Base-by-base conservation (phyloP, 1,140 invertebrate species). In the Magallana angulata region DNA sequence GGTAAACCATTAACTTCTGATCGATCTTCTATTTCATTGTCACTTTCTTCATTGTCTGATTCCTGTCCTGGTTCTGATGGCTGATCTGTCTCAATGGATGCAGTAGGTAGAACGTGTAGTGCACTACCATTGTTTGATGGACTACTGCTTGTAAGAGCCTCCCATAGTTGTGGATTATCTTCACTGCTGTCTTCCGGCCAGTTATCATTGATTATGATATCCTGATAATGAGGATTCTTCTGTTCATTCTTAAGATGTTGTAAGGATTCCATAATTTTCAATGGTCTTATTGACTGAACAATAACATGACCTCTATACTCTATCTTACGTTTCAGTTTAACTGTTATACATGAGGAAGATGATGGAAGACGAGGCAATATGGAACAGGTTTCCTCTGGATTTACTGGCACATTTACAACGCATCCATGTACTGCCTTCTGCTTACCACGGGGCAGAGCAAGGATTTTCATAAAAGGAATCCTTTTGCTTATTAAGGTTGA, bases 321-420 rank as follows among this genome's bases (percentile, higher is more conserved):
- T 30, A 56, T 12, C 60, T 89, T 90, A 57, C 85, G 85, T 81
- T 90, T 90, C 9, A 90, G 76, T 81, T 88, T 88, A 24, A 90
- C 71, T 24, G 18, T 24, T 24, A 24, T 24, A 24, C 18, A 24
- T 24, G 18, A 24, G 30, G 6, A 88, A 68, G 71, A 12, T 24
- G 57, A 9, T 48, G 80, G 86, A 18, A 64, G 64, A 82, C 86
- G 59, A 57, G 86, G 89, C 8, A 87, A 64, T 14, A 56, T 85
- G 18, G 58, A 7, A 57, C 60, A 86, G 1, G 82, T 62, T 62
- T 86, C 57, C 12, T 85, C 36, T 18, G 62, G 68, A 12, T 89
- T 36, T 83, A 88, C 80, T 56, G 89, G 86, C n/a, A 89, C 18
- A 80, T 89, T 87, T 1, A 89, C 84, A n/a, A 89, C 84, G 56